Base-by-base conservation (phyloP, 2,888 invertebrate genomes). In the Ichneumoninae sp. region DNA sequence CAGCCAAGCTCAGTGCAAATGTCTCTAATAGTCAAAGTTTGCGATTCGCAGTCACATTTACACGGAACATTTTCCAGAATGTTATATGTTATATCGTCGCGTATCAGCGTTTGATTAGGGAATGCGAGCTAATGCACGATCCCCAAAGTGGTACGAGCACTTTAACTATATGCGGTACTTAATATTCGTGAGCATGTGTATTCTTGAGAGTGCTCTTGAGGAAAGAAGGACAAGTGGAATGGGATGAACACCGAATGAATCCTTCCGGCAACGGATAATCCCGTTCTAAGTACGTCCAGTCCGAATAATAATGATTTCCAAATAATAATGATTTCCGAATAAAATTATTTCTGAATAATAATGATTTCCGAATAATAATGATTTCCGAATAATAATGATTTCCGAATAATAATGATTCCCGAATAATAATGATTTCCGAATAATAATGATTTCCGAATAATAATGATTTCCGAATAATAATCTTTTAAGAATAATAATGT, bases 101-200 rank as follows among this genome's bases (percentile, higher is more conserved):
- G 52, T 74, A 78, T 74, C 1, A 78, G 52, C 52, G 30, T 66
- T 77, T 77, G 77, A 82, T 82, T 77, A 78, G 47, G 66, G 30
- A 30, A 57, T 22, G 7, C 30, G 40, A 72, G 33, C 50, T 72
- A 66, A 82, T 54, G 66, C 57, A 22, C 26, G 50, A 33, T 3
- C 3, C 40, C 65, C 1, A 33, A 50, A 10, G 13, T 65, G 50
- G n/a, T 47, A 40, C n/a, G 47, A n/a, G 52, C 60, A 40, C 52
- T 72, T 60, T 50, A 66, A 26, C 47, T 57, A 77, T 82, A 22
- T 36, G 2, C 13, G 57, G 26, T 74, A 54, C 50, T 72, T 62
- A 78, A 82, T 82, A 82, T 62, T 68, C 40, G 30, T 57, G 54
- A 60, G 44, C 13, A 82, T 82, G 33, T 33, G 33, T 33, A 33